A percentile compares a stretch with the other conserved stretches of the same genome.
Conservation (phyloP, 2,113 vertebrate genomes). For the Alosa alosa region DNA sequence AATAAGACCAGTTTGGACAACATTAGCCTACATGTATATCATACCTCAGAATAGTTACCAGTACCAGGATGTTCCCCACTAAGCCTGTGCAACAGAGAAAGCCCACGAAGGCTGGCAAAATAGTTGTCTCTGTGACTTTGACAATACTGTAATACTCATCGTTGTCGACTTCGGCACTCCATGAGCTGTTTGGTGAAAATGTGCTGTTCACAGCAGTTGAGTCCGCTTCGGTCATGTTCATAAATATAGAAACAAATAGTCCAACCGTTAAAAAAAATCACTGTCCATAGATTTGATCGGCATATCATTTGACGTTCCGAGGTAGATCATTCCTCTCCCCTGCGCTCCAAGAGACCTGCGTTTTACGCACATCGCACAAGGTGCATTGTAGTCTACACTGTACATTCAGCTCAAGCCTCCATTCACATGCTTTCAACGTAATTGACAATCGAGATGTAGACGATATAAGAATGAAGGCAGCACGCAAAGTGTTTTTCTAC, state of each 20-base stretch:
- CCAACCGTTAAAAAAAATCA: neutral
- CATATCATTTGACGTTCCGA: too few relatives aligned
- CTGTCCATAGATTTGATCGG: neutral
- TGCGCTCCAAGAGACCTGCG: neutral
- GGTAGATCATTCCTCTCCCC: neutral
- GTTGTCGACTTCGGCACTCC: neutral
- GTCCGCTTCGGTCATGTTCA: neutral
- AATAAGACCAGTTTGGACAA: too few relatives aligned
- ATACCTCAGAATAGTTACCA: constrained; percentile 63
- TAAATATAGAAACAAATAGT: neutral
- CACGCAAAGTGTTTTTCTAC: neutral
- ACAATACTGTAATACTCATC: constrained; percentile 48
- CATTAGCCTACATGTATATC: neutral
- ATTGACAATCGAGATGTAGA: neutral
- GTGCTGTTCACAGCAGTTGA: constrained; percentile 46
- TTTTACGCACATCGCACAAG: neutral
- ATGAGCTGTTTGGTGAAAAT: neutral
- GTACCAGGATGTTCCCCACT: constrained; percentile 59
- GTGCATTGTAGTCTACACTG: neutral
- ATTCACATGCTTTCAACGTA: neutral
- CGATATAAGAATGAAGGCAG: neutral
- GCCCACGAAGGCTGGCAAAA: constrained; percentile 60
- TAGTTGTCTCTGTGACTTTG: constrained; percentile 54
- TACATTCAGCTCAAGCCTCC: neutral
- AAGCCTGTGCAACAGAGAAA: constrained; percentile 64